Evolutionary conservation across 2,797 vertebrate species (phyloP).

Genomic region (Halcyon badia): DNA sequence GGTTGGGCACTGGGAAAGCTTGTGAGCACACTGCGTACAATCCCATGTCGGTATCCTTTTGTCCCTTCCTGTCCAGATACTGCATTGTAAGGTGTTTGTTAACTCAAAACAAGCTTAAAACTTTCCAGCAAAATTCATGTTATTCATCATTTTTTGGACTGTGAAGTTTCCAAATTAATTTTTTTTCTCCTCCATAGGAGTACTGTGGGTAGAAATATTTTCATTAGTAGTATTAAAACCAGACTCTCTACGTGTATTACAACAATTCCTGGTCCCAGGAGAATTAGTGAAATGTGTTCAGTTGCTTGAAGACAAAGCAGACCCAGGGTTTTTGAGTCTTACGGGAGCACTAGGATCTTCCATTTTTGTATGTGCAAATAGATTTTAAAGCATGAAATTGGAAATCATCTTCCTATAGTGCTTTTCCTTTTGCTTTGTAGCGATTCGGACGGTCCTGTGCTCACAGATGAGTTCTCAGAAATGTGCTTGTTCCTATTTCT

Average conservation of each 20-base stretch:
- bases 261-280: background rate
- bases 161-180: background rate
- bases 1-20: constrained; percentile 16
- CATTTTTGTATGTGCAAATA: background rate
- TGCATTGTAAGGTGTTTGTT: background rate
- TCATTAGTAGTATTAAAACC: background rate
- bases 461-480: background rate
- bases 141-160: background rate
- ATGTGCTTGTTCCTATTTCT: background rate
- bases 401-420: background rate
- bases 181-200: background rate
- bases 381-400: background rate
- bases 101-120: background rate
- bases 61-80: background rate
- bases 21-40: background rate
- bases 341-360: background rate
- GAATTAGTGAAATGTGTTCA: background rate
- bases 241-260: background rate
- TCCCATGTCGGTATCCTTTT: background rate
- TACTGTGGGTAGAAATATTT: background rate
- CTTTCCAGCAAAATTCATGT: background rate
- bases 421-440: background rate
- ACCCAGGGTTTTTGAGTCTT: background rate
- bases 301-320: background rate
- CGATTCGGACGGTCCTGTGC: background rate